These are phyloP conservation scores for Dendroctonus ponderosae DNA, from an alignment of 1,140 invertebrate species.

Conservation along the genomic window DNA sequence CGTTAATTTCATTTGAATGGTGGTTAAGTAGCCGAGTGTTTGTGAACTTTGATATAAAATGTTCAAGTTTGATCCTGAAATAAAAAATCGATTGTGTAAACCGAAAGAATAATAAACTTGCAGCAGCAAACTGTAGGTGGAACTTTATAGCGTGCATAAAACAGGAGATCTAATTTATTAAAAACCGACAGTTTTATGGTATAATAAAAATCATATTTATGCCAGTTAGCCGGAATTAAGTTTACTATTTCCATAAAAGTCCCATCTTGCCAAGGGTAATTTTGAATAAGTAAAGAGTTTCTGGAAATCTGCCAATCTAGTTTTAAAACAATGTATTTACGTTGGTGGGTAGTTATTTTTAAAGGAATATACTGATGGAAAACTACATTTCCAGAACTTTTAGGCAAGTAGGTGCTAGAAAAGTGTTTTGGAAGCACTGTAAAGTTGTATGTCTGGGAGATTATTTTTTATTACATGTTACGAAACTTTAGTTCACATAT, in stretches of 20 bases:
- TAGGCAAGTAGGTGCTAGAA: too few relatives aligned
- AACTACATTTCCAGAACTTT: too few relatives aligned
- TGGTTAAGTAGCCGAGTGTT: constrained; percentile 87
- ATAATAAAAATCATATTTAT: constrained; percentile 22
- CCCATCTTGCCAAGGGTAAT: constrained; percentile 18
- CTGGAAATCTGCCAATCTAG: constrained; percentile 22
- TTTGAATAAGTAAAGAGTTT: constrained; percentile 8
- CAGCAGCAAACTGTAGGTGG: constrained; percentile 1
- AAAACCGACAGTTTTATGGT: constrained; percentile 23
- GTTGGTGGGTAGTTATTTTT: not conserved
- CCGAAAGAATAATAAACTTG: not conserved
- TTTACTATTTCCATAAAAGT: constrained; percentile 24
- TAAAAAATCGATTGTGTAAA: not conserved
- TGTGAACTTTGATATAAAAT: constrained; percentile 92
- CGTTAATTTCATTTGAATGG: constrained; percentile 88
- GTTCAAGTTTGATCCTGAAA: constrained; percentile 88
- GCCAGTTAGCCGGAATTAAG: constrained; percentile 25
- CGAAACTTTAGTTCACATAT: too few relatives aligned
- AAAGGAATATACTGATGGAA: too few relatives aligned
- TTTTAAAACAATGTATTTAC: constrained; percentile 14
- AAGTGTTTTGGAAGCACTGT: too few relatives aligned
- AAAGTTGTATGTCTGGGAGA: too few relatives aligned
- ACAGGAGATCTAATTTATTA: constrained; percentile 14
- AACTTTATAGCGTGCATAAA: constrained; percentile 7
- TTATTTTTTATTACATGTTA: too few relatives aligned